Conservation (phyloP, 2,888 invertebrate genomes). For the Caenorhabditis panamensis region DNA sequence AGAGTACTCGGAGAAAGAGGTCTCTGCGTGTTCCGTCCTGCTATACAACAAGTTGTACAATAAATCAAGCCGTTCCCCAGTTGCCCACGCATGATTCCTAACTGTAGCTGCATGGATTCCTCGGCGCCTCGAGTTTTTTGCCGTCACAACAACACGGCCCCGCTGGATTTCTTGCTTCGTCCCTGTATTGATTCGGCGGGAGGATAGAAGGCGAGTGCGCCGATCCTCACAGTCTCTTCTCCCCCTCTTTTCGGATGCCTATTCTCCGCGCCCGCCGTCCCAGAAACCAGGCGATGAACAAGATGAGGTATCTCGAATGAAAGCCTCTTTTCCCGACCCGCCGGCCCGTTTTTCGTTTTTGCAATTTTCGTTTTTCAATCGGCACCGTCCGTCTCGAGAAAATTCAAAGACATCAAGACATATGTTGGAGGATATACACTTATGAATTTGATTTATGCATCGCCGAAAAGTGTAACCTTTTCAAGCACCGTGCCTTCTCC, state of each 20-base stretch:
- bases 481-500: slow-evolving; percentile 39
- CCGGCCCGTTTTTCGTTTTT: slow-evolving; percentile 12
- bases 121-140: slow-evolving; percentile 5
- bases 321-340: slow-evolving; percentile 15
- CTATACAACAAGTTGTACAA: slow-evolving; percentile 54
- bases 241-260: slow-evolving; percentile 23
- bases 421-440: slow-evolving; percentile 23
- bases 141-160: slow-evolving; percentile 34
- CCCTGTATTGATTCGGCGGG: slow-evolving; percentile 32
- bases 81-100: slow-evolving; percentile 33
- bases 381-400: slow-evolving; percentile 41
- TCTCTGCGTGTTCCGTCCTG: slow-evolving; percentile 22
- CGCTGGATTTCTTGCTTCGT: slow-evolving; percentile 6
- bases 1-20: slow-evolving; percentile 38
- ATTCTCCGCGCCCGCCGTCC: slow-evolving; percentile 26
- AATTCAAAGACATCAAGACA: slow-evolving; percentile 27
- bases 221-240: slow-evolving; percentile 14
- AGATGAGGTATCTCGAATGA: slow-evolving; percentile 53
- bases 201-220: neutral
- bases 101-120: neutral
- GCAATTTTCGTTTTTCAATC: slow-evolving; percentile 41
- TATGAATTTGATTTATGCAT: slow-evolving; percentile 54
- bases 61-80: slow-evolving; percentile 30
- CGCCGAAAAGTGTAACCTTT: slow-evolving; percentile 49
- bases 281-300: slow-evolving; percentile 52